Base-by-base conservation (phyloP, 2,888 invertebrate species). In the Morpho achilles region DNA sequence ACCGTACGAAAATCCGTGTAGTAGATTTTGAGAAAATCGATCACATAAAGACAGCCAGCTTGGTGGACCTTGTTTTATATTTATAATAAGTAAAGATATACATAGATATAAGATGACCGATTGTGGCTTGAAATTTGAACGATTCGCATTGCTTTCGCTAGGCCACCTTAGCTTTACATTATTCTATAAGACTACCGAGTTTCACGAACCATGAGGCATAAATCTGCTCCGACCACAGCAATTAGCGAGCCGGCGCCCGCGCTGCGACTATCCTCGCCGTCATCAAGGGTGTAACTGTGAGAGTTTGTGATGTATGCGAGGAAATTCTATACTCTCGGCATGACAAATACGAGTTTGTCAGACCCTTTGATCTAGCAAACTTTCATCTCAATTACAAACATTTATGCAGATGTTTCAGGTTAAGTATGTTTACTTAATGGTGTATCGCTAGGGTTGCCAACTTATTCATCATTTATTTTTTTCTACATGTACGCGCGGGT, bases 181-280 rank as follows among this genome's bases (percentile, higher is more conserved):
- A 32, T 32, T 32, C 32, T 32, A 32, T 32, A 5, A 5, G 0
- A 32, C 32, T 32, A 32, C 32, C 32, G 32, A 32, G 32, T 32
- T 32, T 32, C 32, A 32, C 32, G 32, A 32, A 3, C 5, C 32
- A n/a, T 42, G 8, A 7, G 7, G 39, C 53, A 39, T 40, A 50
- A 50, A 50, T 50, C 53, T 10, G 22, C 8, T 10, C 16, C 16
- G 39, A 7, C 8, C 44, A 32, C n/a, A n/a, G 32, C 52, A 52
- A 23, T 32, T 52, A 44, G 32, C 7, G 23, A 22, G 22, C 58
- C 58, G 65, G 66, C 60, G 68, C 69, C 64, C 67, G 69, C 68
- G 67, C 55, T 57, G 62, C 58, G 62, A 45, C 67, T 58, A 54
- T 64, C 56, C 63, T 53, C 56, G 47, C 55, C 60, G 58, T 63